Evolutionary conservation across 2,797 vertebrate species (phyloP), one percentile per base, ranked within the genome.

Genomic region (Arrhamphus sclerolepis): DNA sequence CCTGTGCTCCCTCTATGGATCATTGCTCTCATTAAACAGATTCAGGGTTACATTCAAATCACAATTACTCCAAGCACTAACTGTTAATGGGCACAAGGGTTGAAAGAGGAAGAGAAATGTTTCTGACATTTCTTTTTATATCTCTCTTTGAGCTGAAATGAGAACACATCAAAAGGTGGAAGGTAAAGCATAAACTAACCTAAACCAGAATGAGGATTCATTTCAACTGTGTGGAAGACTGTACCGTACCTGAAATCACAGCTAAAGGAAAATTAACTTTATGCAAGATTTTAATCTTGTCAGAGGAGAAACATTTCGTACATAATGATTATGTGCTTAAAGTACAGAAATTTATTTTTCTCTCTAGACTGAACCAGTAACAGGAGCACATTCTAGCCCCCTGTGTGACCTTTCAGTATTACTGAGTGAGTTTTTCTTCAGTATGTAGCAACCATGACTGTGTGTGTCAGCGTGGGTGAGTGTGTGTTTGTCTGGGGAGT

Each of bases 11-110:
- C 84, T 87, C 86, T 59, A 63, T 64, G 85, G 87, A 91, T 89
- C 89, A 86, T 78, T 82, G 81, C 82, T 80, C 88, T 91, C 86
- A 88, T 91, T 91, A 91, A 86, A 88, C 78, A 85, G 78, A 87
- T 89, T 86, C 83, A 73, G 79, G 87, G 86, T 89, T 87, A 85
- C 86, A 77, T 89, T 89, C 85, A 89, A 90, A 89, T 88, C 76
- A 87, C 89, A 90, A 86, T 88, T 88, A 91, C 85, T 80, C 76
- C 69, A 38, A 83, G 82, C 81, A 61, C 81, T 87, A 84, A 86
- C 82, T 85, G 78, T 84, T 89, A 90, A 90, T 81, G 81, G 88
- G 82, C 75, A 76, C 72, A 71, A 62, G 70, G 80, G 85, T 88
- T 83, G 83, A 85, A 81, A 85, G 84, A 84, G 81, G 75, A 85